These are phyloP conservation scores for Epinephelus lanceolatus DNA, from an alignment of 2,113 vertebrate species.

Conservation along the genomic window DNA sequence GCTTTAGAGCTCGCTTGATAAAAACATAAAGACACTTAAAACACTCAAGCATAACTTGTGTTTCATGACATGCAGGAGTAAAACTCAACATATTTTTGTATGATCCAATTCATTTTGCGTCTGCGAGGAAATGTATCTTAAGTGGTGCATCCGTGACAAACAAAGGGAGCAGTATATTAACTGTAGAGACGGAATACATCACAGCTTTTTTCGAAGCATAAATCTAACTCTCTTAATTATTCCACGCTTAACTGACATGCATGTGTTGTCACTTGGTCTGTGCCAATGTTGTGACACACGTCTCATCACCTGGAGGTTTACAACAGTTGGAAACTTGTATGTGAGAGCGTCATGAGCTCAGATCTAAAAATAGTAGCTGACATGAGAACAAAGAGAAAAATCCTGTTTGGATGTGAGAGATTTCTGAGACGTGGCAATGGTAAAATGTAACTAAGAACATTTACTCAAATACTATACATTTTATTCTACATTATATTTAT, in stretches of 20 bases:
- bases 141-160: not conserved
- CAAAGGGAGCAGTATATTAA: not conserved
- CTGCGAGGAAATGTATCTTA: not conserved
- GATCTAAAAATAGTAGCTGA: not conserved
- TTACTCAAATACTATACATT: too few relatives aligned
- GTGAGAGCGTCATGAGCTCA: not conserved
- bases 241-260: not conserved
- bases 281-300: not conserved
- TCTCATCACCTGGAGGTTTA: not conserved
- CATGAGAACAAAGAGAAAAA: not conserved
- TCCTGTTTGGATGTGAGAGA: too few relatives aligned
- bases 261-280: not conserved
- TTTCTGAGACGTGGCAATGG: too few relatives aligned
- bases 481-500: too few relatives aligned
- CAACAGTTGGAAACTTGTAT: not conserved
- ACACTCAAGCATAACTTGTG: not conserved
- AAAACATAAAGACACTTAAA: slow-evolving; percentile 24
- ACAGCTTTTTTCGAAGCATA: not conserved
- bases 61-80: not conserved
- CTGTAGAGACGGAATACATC: slow-evolving; percentile 8
- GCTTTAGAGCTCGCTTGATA: slow-evolving; percentile 7
- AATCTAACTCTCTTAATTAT: not conserved
- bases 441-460: too few relatives aligned
- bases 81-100: not conserved
- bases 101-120: not conserved